A percentile compares a stretch with the other conserved stretches of the same genome.
These are phyloP conservation scores for Scolanthus callimorphus DNA, from an alignment of 92 coral and sea anemone species.

Conservation along the genomic window DNA sequence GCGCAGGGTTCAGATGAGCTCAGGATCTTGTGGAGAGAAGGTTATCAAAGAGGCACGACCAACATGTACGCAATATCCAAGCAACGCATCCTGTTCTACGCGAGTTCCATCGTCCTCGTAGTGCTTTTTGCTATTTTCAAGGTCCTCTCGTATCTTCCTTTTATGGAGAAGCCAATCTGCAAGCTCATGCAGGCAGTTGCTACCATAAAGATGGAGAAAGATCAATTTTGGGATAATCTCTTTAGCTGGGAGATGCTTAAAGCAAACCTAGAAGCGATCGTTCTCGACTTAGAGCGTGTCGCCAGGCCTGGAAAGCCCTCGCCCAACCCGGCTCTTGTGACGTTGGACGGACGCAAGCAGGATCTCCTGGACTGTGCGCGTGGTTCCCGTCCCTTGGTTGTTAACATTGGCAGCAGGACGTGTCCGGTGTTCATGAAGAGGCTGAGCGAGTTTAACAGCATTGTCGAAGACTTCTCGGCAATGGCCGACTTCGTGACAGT, in stretches of 20 bases:
- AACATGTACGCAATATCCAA: conserved; percentile 25
- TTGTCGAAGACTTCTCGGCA: conserved; percentile 60
- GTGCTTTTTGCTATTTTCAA: conserved; percentile 55
- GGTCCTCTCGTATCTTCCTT: conserved; percentile 29
- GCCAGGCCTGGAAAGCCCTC: conserved; percentile 48
- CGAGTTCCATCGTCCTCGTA: conserved; percentile 28
- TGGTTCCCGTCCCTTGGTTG: conserved; percentile 74
- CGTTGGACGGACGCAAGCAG: conserved; percentile 63
- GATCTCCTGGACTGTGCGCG: conserved; percentile 75
- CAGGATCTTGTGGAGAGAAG: too few relatives aligned
- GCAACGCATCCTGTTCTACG: conserved; percentile 41
- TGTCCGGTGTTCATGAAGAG: conserved; percentile 82
- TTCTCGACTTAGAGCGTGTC: conserved; percentile 52
- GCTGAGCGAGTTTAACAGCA: conserved; percentile 59
- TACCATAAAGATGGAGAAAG: conserved; percentile 41
- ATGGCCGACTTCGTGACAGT: conserved; percentile 78
- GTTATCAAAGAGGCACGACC: too few relatives aligned
- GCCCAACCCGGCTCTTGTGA: conserved; percentile 71
- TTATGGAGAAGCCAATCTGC: conserved; percentile 20
- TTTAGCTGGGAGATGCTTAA: conserved; percentile 89
- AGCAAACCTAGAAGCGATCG: conserved; percentile 43
- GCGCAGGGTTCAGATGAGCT: too few relatives aligned
- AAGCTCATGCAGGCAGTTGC: conserved; percentile 29
- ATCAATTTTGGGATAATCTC: conserved; percentile 65
- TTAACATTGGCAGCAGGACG: conserved; percentile 84